These are phyloP conservation scores for Lagopus leucura DNA, from an alignment of 2,113 vertebrate species.

Conservation along the genomic window DNA sequence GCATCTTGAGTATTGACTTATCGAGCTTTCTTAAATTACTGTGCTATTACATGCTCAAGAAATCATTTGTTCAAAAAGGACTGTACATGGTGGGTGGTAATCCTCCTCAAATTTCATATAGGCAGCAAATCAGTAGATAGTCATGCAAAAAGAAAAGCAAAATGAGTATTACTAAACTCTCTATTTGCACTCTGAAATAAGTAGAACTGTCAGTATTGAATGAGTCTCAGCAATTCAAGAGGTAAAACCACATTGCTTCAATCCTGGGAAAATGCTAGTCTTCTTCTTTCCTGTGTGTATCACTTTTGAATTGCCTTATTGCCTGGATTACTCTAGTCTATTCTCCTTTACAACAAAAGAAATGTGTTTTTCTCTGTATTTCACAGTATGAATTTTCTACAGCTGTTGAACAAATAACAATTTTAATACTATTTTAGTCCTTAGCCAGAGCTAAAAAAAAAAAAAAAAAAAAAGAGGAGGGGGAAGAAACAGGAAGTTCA, in stretches of 20 bases:
- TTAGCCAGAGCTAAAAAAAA: neutral
- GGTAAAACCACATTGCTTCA: neutral
- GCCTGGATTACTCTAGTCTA: neutral
- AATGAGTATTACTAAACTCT: neutral
- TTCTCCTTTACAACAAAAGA: neutral
- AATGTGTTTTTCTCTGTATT: neutral
- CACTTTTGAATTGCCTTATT: neutral
- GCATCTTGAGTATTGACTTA: neutral
- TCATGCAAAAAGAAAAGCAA: neutral
- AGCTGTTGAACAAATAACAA: neutral
- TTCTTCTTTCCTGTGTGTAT: neutral
- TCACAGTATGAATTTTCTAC: neutral
- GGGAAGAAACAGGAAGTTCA: neutral
- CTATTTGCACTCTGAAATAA: neutral
- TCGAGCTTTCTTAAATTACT: neutral
- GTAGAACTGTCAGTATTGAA: neutral
- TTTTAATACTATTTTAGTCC: neutral
- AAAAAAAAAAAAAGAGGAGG: too few species aligned
- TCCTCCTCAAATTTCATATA: neutral
- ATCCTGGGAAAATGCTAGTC: neutral
- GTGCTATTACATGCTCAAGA: neutral
- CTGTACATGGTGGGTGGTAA: neutral
- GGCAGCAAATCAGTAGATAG: neutral
- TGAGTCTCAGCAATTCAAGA: neutral
- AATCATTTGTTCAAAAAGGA: neutral